Conservation (phyloP, 2,797 vertebrate genomes). For the Amniataba percoides region DNA sequence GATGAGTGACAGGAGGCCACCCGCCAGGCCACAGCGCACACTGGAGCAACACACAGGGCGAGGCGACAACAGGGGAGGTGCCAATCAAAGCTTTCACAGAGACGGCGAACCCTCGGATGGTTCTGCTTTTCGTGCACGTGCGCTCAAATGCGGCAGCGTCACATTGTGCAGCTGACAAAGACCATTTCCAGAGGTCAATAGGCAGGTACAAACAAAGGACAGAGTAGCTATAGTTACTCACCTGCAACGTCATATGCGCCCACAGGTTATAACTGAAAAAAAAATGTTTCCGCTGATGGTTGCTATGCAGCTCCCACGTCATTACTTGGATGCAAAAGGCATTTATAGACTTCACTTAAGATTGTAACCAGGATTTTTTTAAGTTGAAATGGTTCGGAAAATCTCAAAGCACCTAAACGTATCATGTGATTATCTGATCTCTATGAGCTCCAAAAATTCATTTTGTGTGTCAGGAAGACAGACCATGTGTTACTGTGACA, state of each 20-base stretch:
- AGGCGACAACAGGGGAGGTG: slow-evolving; percentile 29
- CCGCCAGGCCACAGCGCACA: slow-evolving; percentile 49
- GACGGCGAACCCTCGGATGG: slow-evolving; percentile 19
- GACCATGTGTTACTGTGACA: not conserved
- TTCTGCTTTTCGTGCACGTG: slow-evolving; percentile 13
- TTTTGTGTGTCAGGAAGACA: not conserved
- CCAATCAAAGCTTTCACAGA: slow-evolving; percentile 54
- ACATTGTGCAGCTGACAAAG: slow-evolving; percentile 39
- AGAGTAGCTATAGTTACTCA: slow-evolving; percentile 60
- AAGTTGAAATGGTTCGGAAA: not conserved
- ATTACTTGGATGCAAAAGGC: slow-evolving; percentile 28
- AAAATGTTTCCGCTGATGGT: slow-evolving; percentile 26
- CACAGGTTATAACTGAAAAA: slow-evolving; percentile 15
- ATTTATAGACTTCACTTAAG: not conserved
- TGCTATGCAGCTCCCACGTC: slow-evolving; percentile 29
- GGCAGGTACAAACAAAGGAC: slow-evolving; percentile 52
- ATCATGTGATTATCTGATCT: not conserved
- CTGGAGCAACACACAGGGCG: slow-evolving; percentile 11
- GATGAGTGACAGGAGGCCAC: slow-evolving; percentile 63
- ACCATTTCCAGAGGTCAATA: slow-evolving; percentile 61
- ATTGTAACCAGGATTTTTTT: not conserved
- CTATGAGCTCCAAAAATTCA: not conserved
- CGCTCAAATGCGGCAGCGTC: slow-evolving; percentile 12
- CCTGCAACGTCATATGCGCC: slow-evolving; percentile 41
- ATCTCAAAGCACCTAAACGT: not conserved